Percentiles rank a stretch among this genome's conserved stretches.
These are phyloP conservation scores for Stegana nigrithorax DNA, from an alignment of 2,888 invertebrate genomes.

Conservation along the genomic window DNA sequence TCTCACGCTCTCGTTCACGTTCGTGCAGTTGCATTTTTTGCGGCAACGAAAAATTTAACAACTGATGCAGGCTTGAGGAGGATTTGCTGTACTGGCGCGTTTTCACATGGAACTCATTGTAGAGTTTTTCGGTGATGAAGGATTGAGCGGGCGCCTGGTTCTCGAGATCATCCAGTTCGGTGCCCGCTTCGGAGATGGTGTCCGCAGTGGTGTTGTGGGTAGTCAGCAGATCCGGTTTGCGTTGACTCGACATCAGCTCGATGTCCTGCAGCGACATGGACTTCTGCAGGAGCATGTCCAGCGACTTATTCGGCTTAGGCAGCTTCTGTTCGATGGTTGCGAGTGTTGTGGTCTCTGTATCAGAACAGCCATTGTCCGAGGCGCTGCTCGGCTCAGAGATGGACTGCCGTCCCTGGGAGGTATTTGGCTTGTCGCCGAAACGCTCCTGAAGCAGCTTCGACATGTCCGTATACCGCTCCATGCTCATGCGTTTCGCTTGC, in stretches of 20 bases:
- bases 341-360: slow-evolving; percentile 60
- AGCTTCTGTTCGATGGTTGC: slow-evolving; percentile 51
- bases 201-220: slow-evolving; percentile 50
- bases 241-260: slow-evolving; percentile 58
- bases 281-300: slow-evolving; percentile 60
- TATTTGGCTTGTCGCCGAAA: slow-evolving; percentile 70
- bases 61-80: slow-evolving; percentile 72
- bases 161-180: slow-evolving; percentile 61
- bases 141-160: slow-evolving; percentile 70
- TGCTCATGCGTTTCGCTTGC: slow-evolving; percentile 76
- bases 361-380: slow-evolving; percentile 47
- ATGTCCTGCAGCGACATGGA: slow-evolving; percentile 68
- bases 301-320: slow-evolving; percentile 33
- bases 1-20: slow-evolving; percentile 47
- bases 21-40: slow-evolving; percentile 72
- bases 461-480: slow-evolving; percentile 80
- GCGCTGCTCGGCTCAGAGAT: slow-evolving; percentile 50
- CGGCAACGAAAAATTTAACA: slow-evolving; percentile 66
- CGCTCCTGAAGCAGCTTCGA: slow-evolving; percentile 77
- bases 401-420: slow-evolving; percentile 40
- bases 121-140: slow-evolving; percentile 77
- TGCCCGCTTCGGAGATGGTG: slow-evolving; percentile 64
- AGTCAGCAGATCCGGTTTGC: slow-evolving; percentile 63
- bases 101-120: slow-evolving; percentile 79
- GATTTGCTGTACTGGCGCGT: slow-evolving; percentile 76